Base-by-base conservation (phyloP, 2,797 vertebrate species). In the Myripristis jacobus region DNA sequence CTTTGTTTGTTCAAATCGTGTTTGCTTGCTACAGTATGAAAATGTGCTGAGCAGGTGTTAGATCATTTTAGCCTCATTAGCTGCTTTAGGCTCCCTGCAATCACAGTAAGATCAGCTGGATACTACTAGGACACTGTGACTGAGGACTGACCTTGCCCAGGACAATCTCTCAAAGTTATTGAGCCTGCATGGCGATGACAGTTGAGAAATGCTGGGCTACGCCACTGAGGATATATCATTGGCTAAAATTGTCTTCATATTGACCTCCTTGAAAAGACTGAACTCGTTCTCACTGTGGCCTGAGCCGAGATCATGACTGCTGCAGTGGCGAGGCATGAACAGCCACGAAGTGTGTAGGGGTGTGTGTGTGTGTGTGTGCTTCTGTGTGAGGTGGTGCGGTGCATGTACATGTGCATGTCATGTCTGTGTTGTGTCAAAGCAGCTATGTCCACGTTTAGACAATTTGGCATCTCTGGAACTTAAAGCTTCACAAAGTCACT, bases 151-250 rank as follows among this genome's bases (percentile, higher is more conserved):
- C 93, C 93, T 93, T 93, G 91, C 88, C 82, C 88, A 5, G 75
- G 52, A 87, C 91, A 86, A 93, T 95, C 89, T 84, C 87, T 94
- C 92, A 92, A 88, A 90, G 83, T 91, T 94, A 93, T 91, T 91
- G 93, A 95, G 92, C 93, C 86, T 87, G 91, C 89, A 82, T 92
- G 86, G 88, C 73, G 88, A 70, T 85, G 88, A 93, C 92, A 94
- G 86, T 77, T 92, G 91, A 93, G 89, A 94, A 92, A 92, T 87
- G 88, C 77, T 66, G 76, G 43, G 78, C 60, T 57, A 61, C 81
- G 85, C 79, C 83, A 55, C 75, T 74, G 86, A 69, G 89, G 83
- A 91, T 75, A 77, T 72, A 93, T 92, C 88, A 88, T 86, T 74
- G 73, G 81, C 87, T 82, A 89, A 90, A 90, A 93, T 82, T 86